Evolutionary conservation across 2,888 invertebrate species (phyloP), one percentile per base, ranked within the genome.

Genomic region (Diaperis boleti): DNA sequence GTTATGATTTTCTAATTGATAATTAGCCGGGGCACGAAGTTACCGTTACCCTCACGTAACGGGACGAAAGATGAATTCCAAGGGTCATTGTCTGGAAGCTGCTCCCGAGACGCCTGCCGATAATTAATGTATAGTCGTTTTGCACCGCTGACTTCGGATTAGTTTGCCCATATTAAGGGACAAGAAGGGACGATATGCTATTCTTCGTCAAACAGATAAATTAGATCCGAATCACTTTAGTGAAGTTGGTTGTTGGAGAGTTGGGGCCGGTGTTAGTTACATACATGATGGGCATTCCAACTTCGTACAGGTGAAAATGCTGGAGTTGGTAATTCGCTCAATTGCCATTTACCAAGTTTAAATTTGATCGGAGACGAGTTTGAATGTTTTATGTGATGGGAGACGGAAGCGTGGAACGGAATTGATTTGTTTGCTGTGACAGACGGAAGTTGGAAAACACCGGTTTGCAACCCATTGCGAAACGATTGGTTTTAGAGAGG

Each of bases 51-150:
- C n/a, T n/a, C n/a, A n/a, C n/a, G 37, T 59, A 50, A 41, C 50
- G 41, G 11, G 13, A 13, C 39, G 29, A 50, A 17, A 26, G 49
- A 44, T 60, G 60, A 60, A 52, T 52, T 42, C 52, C 33, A 52
- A 54, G 61, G 26, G 37, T 55, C 47, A 61, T 61, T 61, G 61
- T 61, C 45, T 61, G 26, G 35, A 61, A 56, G 37, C 56, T 29
- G 47, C 42, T 55, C 54, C 49, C 59, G 47, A 55, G 63, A 64
- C 55, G 47, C 59, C 55, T 54, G 61, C 65, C 66, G 55, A 69
- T 72, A 73, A 73, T 72, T 70, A 70, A 71, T 72, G 71, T 72
- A 67, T 71, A 69, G 68, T 66, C 70, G 69, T 71, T 72, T 66
- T 68, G 59, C 67, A 67, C 70, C 59, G 64, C 61, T 59, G 47